Evolutionary conservation across 1,140 invertebrate species (phyloP).

Genomic region (Stegodyphus mimosarum): DNA sequence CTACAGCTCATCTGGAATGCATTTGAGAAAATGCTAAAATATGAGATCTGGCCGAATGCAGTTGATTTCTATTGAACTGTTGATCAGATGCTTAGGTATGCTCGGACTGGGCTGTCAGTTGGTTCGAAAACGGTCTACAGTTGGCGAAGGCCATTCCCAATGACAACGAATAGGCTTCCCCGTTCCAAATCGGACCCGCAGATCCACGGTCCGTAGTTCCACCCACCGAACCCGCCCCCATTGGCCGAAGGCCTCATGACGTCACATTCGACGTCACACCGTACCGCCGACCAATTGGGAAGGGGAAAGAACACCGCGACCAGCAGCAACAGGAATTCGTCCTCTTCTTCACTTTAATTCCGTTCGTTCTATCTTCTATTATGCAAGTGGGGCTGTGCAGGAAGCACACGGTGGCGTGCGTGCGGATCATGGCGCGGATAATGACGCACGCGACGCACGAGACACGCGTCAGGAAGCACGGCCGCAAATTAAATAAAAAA

Average conservation of each 20-base stretch:
- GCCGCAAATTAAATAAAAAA: constrained; percentile 56
- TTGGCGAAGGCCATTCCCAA: constrained; percentile 56
- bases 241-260: constrained; percentile 55
- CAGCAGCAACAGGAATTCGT: constrained; percentile 52
- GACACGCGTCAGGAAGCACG: constrained; percentile 32
- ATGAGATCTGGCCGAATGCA: constrained; percentile 51
- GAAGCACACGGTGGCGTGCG: background rate
- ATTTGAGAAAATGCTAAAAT: constrained; percentile 60
- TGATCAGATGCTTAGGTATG: constrained; percentile 60
- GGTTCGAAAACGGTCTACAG: constrained; percentile 52
- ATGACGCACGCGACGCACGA: constrained; percentile 54
- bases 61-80: constrained; percentile 57
- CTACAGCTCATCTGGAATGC: constrained; percentile 55
- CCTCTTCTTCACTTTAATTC: constrained; percentile 21
- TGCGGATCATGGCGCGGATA: constrained; percentile 42
- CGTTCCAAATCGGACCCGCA: constrained; percentile 53
- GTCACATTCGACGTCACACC: constrained; percentile 35
- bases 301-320: constrained; percentile 12
- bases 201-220: constrained; percentile 49
- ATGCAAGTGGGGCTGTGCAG: constrained; percentile 11
- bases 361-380: constrained; percentile 39
- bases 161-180: constrained; percentile 60
- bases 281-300: constrained; percentile 40
- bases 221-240: constrained; percentile 59
- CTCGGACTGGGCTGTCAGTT: constrained; percentile 59